Evolutionary conservation across 2,113 vertebrate genomes (phyloP), one percentile per base, ranked within the genome.

Genomic region (Ia io): DNA sequence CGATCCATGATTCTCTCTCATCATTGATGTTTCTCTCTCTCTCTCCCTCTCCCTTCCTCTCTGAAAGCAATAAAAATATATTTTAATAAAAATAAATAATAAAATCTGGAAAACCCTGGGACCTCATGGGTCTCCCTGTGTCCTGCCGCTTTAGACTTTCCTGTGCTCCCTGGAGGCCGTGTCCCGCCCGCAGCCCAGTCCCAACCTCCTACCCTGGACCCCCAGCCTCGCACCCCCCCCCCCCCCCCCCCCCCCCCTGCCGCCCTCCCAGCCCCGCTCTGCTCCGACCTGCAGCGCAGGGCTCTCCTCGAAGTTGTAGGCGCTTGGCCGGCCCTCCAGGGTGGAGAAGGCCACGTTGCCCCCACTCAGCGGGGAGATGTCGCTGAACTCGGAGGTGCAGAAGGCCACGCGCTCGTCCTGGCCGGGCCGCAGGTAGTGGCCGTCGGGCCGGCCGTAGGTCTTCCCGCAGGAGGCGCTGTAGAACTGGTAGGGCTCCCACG

Each of bases 331-430:
- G 78, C 99, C 99, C 97, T 99, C 99, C 32, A 99, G 98, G 18
- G 99, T 99, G 87, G 99, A 99, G 98, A 99, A 99, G 69, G 99
- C 99, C 95, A 99, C 99, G 0, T 99, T 99, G 94, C 99, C 99
- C 0, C 99, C 99, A 0, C 98, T 99, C 76, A 99, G 98, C 0
- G 99, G 99, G 22, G 99, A 99, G 98, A 99, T 99, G 98, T 99
- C 99, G 0, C 99, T 99, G 98, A 99, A 99, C 94, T 99, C 99
- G 0, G 99, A 99, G 0, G 99, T 99, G 97, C 99, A 99, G 89
- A 99, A 97, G 47, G 99, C 98, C 17, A 98, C 97, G n/a, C 98
- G 98, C 98, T 99, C 99, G 0, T 99, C 98, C 42, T 99, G 98
- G 0, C 99, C 99, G 0, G 98, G 98, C 2, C 90, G 98, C 94